These are phyloP conservation scores for Lates japonicus DNA, from an alignment of 2,797 vertebrate species.

Conservation along the genomic window DNA sequence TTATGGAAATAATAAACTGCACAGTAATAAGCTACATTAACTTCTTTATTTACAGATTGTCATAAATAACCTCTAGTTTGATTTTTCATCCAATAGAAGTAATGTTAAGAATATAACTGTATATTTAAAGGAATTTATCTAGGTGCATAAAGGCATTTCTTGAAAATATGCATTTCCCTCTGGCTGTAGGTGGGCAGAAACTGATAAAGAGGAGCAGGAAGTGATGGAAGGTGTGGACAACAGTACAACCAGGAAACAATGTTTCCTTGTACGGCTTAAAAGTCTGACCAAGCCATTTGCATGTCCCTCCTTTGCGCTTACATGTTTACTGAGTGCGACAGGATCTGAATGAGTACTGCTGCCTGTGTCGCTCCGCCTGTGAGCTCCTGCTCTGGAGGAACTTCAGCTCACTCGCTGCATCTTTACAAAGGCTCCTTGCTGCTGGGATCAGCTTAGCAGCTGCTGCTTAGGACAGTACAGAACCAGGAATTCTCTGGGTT, in stretches of 20 bases:
- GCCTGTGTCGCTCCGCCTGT: neutral
- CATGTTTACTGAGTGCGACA: slow-evolving; percentile 36
- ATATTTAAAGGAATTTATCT: neutral
- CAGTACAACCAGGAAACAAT: slow-evolving; percentile 19
- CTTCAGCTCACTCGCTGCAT: neutral
- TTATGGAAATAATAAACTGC: neutral
- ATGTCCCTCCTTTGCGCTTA: slow-evolving; percentile 49
- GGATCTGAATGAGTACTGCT: slow-evolving; percentile 29
- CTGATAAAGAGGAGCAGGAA: slow-evolving; percentile 59
- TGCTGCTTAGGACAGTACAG: neutral
- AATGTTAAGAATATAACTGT: neutral
- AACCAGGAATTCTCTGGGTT: neutral
- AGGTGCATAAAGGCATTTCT: neutral
- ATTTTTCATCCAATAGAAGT: too few species aligned
- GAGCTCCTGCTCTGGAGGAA: neutral
- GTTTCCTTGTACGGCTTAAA: slow-evolving; percentile 47
- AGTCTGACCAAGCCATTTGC: slow-evolving; percentile 55
- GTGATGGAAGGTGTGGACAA: slow-evolving; percentile 9
- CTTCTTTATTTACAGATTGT: neutral
- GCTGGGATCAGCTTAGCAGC: neutral
- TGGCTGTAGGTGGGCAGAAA: neutral
- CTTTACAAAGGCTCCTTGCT: neutral
- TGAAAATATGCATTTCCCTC: neutral
- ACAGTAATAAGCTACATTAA: neutral
- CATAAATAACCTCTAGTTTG: neutral